A percentile compares a stretch with the other conserved stretches of the same genome.
Conservation (phyloP, 2,888 invertebrate genomes). For the Dryomyza anilis region DNA sequence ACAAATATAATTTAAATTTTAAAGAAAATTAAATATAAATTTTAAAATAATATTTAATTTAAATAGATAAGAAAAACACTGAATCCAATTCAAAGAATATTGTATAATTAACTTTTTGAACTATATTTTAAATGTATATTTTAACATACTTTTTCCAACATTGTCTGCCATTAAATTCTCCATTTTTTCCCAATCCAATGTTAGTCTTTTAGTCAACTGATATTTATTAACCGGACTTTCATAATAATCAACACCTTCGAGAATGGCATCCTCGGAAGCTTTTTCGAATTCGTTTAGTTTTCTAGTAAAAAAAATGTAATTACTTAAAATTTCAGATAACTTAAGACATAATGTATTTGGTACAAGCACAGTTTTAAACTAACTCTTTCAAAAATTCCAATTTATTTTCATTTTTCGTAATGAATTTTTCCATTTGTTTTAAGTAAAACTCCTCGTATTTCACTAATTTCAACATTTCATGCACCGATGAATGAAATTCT, state of each 20-base stretch:
- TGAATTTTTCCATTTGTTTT: conserved; percentile 46
- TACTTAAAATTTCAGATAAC: too few relatives aligned
- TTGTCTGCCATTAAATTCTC: conserved; percentile 46
- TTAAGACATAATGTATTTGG: too few relatives aligned
- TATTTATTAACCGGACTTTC: conserved; percentile 93
- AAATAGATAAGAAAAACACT: too few relatives aligned
- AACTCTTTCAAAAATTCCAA: conserved; percentile 52
- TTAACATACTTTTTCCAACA: conserved; percentile 48
- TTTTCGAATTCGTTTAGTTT: conserved; percentile 24
- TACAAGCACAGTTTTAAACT: too few relatives aligned
- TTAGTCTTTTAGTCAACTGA: conserved; percentile 87
- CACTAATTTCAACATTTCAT: conserved; percentile 46
- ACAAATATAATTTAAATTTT: too few relatives aligned
- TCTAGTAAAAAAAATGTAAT: not conserved
- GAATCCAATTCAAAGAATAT: too few relatives aligned
- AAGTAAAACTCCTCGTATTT: conserved; percentile 45
- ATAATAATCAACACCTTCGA: conserved; percentile 74
- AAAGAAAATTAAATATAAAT: too few relatives aligned
- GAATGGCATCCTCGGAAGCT: conserved; percentile 73
- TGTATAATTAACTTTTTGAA: too few relatives aligned
- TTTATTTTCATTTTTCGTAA: conserved; percentile 49
- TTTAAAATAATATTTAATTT: too few relatives aligned
- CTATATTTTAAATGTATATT: too few relatives aligned
- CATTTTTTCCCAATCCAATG: conserved; percentile 51
- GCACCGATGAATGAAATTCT: conserved; percentile 50